These are phyloP conservation scores for Leptopilina drosophilae DNA, from an alignment of 2,888 invertebrate species.

Conservation along the genomic window DNA sequence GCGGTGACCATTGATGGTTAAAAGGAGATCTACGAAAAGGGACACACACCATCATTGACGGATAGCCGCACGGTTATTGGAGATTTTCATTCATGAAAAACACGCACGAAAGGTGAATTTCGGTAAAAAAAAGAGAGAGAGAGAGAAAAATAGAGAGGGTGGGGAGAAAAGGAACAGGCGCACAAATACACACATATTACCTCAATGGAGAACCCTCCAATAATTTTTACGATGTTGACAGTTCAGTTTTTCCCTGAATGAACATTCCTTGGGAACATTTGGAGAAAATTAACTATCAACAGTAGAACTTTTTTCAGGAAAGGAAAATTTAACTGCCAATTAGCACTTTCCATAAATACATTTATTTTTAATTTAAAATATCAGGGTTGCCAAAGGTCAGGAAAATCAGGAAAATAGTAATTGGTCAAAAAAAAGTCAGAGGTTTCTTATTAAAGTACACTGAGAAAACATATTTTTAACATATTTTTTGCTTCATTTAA, in stretches of 20 bases:
- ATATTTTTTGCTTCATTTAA: too few species aligned
- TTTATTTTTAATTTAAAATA: too few species aligned
- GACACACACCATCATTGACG: slow-evolving; percentile 61
- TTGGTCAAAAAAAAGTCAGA: too few species aligned
- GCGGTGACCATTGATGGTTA: slow-evolving; percentile 60
- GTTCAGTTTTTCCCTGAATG: slow-evolving; percentile 47
- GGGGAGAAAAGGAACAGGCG: slow-evolving; percentile 41
- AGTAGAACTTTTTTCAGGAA: too few species aligned
- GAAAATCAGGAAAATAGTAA: too few species aligned
- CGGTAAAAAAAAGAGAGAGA: slow-evolving; percentile 43
- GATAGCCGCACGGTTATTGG: slow-evolving; percentile 56
- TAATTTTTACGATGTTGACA: slow-evolving; percentile 54
- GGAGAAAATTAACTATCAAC: too few species aligned
- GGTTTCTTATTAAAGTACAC: too few species aligned
- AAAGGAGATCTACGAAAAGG: slow-evolving; percentile 56
- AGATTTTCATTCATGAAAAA: slow-evolving; percentile 60
- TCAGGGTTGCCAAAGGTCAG: too few species aligned
- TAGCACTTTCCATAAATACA: too few species aligned
- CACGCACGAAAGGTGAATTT: slow-evolving; percentile 59
- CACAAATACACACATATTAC: slow-evolving; percentile 40
- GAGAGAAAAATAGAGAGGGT: too few species aligned
- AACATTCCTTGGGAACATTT: not conserved
- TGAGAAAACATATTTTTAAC: too few species aligned
- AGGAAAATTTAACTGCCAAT: too few species aligned
- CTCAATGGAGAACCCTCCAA: slow-evolving; percentile 52